Percentiles rank a stretch among this genome's conserved stretches.
These are phyloP conservation scores for Cryptus armator DNA, from an alignment of 2,888 invertebrate genomes.

Conservation along the genomic window DNA sequence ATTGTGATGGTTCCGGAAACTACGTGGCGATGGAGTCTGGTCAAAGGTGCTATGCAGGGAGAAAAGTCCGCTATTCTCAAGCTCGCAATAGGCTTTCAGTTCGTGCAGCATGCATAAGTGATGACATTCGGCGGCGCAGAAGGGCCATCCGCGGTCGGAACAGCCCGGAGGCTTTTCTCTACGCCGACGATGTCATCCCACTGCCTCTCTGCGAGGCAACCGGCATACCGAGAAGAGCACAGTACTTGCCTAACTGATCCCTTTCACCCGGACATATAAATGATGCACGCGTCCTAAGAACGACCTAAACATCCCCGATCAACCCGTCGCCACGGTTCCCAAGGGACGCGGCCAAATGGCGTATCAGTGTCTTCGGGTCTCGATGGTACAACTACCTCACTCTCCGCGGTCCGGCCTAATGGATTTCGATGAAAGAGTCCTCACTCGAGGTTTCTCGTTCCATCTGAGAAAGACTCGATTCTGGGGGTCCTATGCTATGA, in stretches of 20 bases:
- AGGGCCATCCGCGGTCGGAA: slow-evolving; percentile 76
- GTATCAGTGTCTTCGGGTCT: slow-evolving; percentile 78
- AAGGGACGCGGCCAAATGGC: slow-evolving; percentile 77
- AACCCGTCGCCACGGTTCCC: slow-evolving; percentile 77
- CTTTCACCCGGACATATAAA: slow-evolving; percentile 74
- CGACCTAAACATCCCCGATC: slow-evolving; percentile 81
- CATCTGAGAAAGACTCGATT: background rate
- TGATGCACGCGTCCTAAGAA: slow-evolving; percentile 80
- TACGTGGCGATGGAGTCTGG: slow-evolving; percentile 50
- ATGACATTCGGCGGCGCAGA: slow-evolving; percentile 75
- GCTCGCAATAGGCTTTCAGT: slow-evolving; percentile 75
- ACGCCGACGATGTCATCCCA: slow-evolving; percentile 52
- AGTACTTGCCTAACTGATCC: slow-evolving; percentile 50
- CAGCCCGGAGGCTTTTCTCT: slow-evolving; percentile 65
- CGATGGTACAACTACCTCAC: slow-evolving; percentile 47
- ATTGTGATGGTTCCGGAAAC: slow-evolving; percentile 20
- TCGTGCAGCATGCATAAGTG: slow-evolving; percentile 79
- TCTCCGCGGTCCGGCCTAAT: slow-evolving; percentile 56
- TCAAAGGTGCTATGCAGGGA: slow-evolving; percentile 23
- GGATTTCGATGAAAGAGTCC: slow-evolving; percentile 58
- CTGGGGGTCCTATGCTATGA: background rate
- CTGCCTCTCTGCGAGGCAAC: slow-evolving; percentile 60
- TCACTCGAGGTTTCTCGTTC: slow-evolving; percentile 10
- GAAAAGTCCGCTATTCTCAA: slow-evolving; percentile 26
- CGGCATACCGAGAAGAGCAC: slow-evolving; percentile 10